phyloP scores from a whole-genome alignment of 2,888 invertebrate genomes.

The Caenorhabditis sulstoni region DNA sequence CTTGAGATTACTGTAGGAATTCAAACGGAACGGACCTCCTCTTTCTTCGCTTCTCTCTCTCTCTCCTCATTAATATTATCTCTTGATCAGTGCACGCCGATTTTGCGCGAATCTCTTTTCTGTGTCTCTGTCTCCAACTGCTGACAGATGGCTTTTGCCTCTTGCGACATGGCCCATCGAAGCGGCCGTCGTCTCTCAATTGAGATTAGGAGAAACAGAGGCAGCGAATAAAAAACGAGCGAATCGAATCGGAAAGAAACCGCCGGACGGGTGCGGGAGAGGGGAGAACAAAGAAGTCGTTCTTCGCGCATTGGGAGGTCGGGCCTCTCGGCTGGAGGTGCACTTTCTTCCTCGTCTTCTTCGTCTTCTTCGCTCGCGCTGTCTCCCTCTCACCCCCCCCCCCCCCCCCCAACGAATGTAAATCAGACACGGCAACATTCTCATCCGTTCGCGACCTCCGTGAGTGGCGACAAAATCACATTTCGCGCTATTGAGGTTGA shows the following conservation, averaged over 20 bases:
- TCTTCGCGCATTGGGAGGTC: conserved; percentile 52
- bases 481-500: conserved; percentile 5
- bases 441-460: conserved; percentile 26
- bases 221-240: conserved; percentile 2
- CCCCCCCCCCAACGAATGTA: conserved; percentile 14
- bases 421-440: conserved; percentile 58
- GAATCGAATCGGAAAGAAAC: not conserved
- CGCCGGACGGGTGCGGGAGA: no score
- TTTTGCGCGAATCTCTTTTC: conserved; percentile 33
- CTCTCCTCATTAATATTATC: conserved; percentile 48
- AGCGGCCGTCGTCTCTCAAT: not conserved
- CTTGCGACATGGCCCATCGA: conserved; percentile 31
- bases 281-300: conserved; percentile 47
- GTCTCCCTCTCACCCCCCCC: conserved; percentile 1
- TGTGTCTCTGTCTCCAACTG: conserved; percentile 40
- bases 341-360: conserved; percentile 3
- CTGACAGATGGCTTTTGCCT: conserved; percentile 54
- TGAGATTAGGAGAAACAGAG: conserved; percentile 15
- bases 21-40: conserved; percentile 32
- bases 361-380: no score
- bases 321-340: not conserved
- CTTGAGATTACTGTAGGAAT: conserved; percentile 6
- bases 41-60: not conserved
- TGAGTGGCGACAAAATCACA: conserved; percentile 35
- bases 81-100: conserved; percentile 28